These are phyloP conservation scores for Polia nebulosa DNA, from an alignment of 2,888 invertebrate genomes.

Conservation along the genomic window DNA sequence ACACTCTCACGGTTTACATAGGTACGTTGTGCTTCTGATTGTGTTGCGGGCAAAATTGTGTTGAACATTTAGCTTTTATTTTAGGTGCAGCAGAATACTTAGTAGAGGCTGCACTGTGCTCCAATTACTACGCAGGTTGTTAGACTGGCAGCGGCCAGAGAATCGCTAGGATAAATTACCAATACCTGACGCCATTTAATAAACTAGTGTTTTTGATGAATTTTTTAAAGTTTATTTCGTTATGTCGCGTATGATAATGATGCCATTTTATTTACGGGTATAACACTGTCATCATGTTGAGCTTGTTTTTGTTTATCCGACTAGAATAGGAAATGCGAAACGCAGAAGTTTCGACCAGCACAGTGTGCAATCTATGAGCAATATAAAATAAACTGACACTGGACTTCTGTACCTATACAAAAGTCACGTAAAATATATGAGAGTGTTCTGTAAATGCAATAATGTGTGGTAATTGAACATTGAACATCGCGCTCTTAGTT, in stretches of 20 bases:
- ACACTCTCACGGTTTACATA: conserved; percentile 58
- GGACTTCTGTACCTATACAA: conserved; percentile 6
- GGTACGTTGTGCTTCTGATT: conserved; percentile 9
- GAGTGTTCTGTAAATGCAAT: conserved; percentile 58
- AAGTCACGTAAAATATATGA: conserved; percentile 43
- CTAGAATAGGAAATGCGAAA: conserved; percentile 25
- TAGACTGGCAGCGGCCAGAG: conserved; percentile 2
- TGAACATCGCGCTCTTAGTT: conserved; percentile 53
- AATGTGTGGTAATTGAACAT: conserved; percentile 49
- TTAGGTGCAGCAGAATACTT: conserved; percentile 15
- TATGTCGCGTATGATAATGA: conserved; percentile 52
- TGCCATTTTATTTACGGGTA: conserved; percentile 63
- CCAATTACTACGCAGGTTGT: not conserved
- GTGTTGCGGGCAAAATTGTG: conserved; percentile 31
- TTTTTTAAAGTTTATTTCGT: conserved; percentile 61
- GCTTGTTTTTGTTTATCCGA: conserved; percentile 36
- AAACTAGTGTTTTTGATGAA: conserved; percentile 54
- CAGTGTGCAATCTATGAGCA: not conserved
- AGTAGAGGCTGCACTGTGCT: conserved; percentile 1
- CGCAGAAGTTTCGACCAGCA: not conserved
- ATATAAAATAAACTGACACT: conserved; percentile 23
- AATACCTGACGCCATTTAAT: conserved; percentile 51
- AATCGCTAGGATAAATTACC: conserved; percentile 17
- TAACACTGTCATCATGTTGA: conserved; percentile 34
- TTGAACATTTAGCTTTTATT: conserved; percentile 30